phyloP scores from a whole-genome alignment of 92 coral and sea anemone genomes.

The Epizoanthus scotinus region DNA sequence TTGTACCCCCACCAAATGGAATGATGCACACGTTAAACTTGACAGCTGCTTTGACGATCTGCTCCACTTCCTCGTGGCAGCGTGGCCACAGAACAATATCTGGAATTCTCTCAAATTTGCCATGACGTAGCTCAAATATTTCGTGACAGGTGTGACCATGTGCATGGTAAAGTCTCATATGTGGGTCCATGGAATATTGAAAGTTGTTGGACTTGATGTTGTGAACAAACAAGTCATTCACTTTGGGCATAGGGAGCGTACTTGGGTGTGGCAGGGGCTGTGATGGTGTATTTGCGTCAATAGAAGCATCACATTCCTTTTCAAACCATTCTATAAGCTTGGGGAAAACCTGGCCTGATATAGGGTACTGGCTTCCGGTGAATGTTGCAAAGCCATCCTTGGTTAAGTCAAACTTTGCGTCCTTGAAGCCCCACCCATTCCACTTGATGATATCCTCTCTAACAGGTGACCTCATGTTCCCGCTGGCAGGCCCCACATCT shows the following conservation, averaged over 20 bases:
- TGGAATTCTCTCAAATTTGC: conserved; percentile 82
- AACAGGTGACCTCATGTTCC: conserved; percentile 62
- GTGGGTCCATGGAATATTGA: conserved; percentile 79
- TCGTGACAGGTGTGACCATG: conserved; percentile 98
- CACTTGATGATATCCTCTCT: conserved; percentile 74
- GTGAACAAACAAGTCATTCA: conserved; percentile 74
- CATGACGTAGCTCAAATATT: conserved; percentile 88
- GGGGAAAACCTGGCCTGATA: conserved; percentile 92
- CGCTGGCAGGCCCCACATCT: conserved; percentile 23
- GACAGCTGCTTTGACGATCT: conserved; percentile 75
- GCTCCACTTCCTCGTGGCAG: conserved; percentile 90
- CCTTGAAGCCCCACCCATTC: conserved; percentile 99
- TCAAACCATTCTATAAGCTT: conserved; percentile 89
- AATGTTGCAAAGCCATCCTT: conserved; percentile 75
- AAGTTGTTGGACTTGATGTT: conserved; percentile 61
- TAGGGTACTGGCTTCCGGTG: conserved; percentile 79
- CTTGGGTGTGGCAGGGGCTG: conserved; percentile 86
- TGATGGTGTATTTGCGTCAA: conserved; percentile 67
- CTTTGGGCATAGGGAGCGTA: conserved; percentile 71
- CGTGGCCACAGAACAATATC: conserved; percentile 96
- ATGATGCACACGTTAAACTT: conserved; percentile 89
- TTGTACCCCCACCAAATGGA: conserved; percentile 99
- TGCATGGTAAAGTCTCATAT: conserved; percentile 82
- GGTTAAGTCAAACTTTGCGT: conserved; percentile 75
- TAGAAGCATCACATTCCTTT: conserved; percentile 78